Conservation (phyloP, 1,140 invertebrate species). For the Semibalanus balanoides region DNA sequence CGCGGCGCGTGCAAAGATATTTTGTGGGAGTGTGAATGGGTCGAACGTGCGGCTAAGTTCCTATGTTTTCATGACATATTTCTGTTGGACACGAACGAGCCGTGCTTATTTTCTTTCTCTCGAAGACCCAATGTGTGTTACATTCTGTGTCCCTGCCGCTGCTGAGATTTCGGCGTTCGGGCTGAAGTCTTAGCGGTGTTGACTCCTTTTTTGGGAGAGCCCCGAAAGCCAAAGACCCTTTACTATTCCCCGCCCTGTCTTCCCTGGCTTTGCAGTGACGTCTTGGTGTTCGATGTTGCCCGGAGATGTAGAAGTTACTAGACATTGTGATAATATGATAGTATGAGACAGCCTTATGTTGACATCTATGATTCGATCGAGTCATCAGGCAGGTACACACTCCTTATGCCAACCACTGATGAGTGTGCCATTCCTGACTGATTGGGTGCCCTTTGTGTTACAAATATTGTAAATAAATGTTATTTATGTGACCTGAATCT, state of each 20-base stretch:
- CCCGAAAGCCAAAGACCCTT: neutral
- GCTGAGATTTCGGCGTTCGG: too few species aligned
- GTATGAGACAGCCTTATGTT: neutral
- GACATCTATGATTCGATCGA: too few species aligned
- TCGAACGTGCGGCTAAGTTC: neutral
- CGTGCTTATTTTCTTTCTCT: too few species aligned
- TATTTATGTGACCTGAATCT: neutral
- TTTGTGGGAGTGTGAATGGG: neutral
- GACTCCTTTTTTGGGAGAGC: neutral
- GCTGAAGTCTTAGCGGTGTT: too few species aligned
- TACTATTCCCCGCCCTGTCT: neutral
- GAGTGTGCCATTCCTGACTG: neutral
- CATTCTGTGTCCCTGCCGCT: too few species aligned
- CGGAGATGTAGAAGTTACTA: neutral
- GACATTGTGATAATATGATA: neutral
- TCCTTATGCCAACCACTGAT: neutral
- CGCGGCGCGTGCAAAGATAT: too few species aligned
- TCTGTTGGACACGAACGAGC: neutral
- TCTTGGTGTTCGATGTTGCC: neutral
- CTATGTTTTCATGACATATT: neutral
- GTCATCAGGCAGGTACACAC: neutral
- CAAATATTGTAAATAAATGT: slow-evolving; percentile 1
- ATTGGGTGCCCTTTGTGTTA: neutral
- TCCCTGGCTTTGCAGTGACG: neutral
- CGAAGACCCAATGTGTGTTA: too few species aligned